Evolutionary conservation across 2,888 invertebrate genomes (phyloP), one percentile per base, ranked within the genome.

Genomic region (Andrena hattorfiana): DNA sequence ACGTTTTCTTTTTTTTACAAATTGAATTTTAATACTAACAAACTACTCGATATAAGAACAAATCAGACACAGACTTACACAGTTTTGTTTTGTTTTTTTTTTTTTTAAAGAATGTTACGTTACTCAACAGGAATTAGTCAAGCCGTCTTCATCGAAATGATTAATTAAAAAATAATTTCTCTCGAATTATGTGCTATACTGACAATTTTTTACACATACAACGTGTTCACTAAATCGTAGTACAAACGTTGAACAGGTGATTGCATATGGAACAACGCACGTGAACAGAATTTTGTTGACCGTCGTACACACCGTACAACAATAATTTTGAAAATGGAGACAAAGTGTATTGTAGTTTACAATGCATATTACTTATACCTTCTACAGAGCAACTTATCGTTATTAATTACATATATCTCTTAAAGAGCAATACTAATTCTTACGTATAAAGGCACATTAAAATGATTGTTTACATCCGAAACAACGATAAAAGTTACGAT

Each of bases 1-100:
- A 66, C 35, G 42, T 42, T 42, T 42, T 42, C 42, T 49, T 49
- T 35, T 48, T 48, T 68, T 62, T 48, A 63, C 23, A 67, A 62
- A 68, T 63, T 62, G 48, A 64, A 28, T 59, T 70, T 26, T n/a
- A 67, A 76, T 79, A 66, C 70, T 76, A 60, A 68, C 28, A 48
- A 75, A 42, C 49, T 68, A 35, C 60, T 76, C 35, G 60, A 48
- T 23, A 32, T n/a, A 32, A 48, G 5, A 68, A 56, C 54, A 13
- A 71, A 63, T 71, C 63, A 62, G 66, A 59, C 56, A 23, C 48
- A 62, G 28, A 28, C 66, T 73, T 64, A 62, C 67, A 23, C 30
- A 35, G 23, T 62, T 30, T 6, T 32, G n/a, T 26, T 32, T 23
- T n/a, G n/a, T n/a, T n/a, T n/a, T n/a, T n/a, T n/a, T n/a, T n/a